A percentile compares a stretch with the other conserved stretches of the same genome.
These are phyloP conservation scores for Oryzias woworae DNA, from an alignment of 2,113 vertebrate species.

Conservation along the genomic window DNA sequence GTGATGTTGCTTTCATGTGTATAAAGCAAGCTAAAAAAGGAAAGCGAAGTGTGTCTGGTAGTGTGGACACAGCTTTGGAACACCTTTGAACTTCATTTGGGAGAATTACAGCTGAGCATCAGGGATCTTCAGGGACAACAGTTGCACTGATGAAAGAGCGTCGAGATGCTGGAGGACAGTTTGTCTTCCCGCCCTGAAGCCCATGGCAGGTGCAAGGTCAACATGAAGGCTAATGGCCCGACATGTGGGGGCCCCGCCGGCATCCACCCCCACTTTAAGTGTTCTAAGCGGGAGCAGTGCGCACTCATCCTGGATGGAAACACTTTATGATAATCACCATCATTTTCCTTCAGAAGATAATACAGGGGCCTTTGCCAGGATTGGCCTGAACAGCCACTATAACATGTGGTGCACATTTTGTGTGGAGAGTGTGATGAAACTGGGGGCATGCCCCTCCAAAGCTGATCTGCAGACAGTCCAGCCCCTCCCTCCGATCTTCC, in stretches of 20 bases:
- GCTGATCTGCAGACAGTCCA: constrained; percentile 30
- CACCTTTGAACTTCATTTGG: no score
- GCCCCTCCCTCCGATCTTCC: neutral
- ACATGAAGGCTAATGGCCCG: constrained; percentile 54
- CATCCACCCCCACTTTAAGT: constrained; percentile 32
- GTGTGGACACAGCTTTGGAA: no score
- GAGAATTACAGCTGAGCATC: no score
- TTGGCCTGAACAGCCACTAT: constrained; percentile 55
- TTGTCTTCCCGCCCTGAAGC: no score
- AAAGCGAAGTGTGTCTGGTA: no score
- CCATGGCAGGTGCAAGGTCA: constrained; percentile 64
- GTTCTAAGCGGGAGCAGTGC: constrained; percentile 45
- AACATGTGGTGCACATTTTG: constrained; percentile 69
- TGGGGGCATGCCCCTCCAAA: constrained; percentile 49
- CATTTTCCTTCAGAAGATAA: constrained; percentile 72
- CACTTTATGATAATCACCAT: constrained; percentile 77
- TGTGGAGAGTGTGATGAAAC: constrained; percentile 51
- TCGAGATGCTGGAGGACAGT: no score
- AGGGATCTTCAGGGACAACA: no score
- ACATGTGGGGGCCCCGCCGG: constrained; percentile 42
- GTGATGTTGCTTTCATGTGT: no score
- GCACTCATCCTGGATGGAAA: constrained; percentile 71
- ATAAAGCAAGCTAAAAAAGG: no score
- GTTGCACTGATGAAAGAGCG: no score
- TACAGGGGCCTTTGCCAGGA: constrained; percentile 57